These are phyloP conservation scores for Gymnothorax reevesii DNA, from an alignment of 2,797 vertebrate genomes.

Conservation along the genomic window DNA sequence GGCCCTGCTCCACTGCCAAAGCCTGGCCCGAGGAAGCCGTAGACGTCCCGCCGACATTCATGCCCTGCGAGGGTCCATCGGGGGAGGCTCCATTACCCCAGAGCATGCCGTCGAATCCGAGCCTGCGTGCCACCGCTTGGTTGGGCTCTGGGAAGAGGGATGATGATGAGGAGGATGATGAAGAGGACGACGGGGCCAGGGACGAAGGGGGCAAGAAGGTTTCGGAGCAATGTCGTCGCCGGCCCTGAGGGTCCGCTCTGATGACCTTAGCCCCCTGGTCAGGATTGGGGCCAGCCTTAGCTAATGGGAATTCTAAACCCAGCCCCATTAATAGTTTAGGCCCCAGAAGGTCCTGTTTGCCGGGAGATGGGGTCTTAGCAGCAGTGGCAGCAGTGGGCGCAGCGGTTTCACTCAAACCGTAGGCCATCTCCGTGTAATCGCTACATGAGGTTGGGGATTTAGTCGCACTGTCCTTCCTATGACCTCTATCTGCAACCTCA, in stretches of 20 bases:
- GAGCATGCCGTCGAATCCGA: conserved; percentile 69
- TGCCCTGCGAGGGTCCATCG: conserved; percentile 57
- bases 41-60: conserved; percentile 58
- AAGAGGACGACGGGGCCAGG: conserved; percentile 55
- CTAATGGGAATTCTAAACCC: conserved; percentile 64
- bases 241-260: conserved; percentile 71
- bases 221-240: conserved; percentile 74
- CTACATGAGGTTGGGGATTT: conserved; percentile 65
- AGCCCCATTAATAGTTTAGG: conserved; percentile 61
- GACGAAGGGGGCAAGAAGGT: conserved; percentile 69
- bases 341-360: conserved; percentile 59
- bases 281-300: conserved; percentile 67
- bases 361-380: conserved; percentile 65
- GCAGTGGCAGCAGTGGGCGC: conserved; percentile 54
- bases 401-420: conserved; percentile 60
- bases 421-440: conserved; percentile 75
- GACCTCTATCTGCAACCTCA: conserved; percentile 43
- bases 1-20: conserved; percentile 63
- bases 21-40: conserved; percentile 51
- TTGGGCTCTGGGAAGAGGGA: conserved; percentile 74
- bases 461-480: conserved; percentile 52
- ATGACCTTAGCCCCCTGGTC: conserved; percentile 76
- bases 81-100: conserved; percentile 63
- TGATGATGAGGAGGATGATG: conserved; percentile 61
- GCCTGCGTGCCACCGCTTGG: conserved; percentile 64